Evolutionary conservation across 2,888 invertebrate genomes (phyloP).

Genomic region (Onthophagus sagittarius): DNA sequence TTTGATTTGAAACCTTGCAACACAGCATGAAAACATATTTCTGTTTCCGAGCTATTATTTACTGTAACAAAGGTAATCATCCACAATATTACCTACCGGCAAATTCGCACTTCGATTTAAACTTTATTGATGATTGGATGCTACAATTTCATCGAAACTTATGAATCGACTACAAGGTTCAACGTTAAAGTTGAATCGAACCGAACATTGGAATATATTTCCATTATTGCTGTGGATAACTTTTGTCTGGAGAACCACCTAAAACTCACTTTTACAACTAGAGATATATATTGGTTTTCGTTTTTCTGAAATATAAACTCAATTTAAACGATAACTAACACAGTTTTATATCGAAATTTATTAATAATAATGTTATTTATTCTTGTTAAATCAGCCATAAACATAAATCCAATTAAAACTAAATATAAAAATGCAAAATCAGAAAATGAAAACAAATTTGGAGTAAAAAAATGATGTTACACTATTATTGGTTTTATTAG

Average conservation of each 20-base stretch:
- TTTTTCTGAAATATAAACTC: no score
- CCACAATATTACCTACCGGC: background rate
- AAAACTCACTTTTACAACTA: background rate
- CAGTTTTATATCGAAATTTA: no score
- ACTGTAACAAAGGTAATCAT: no score
- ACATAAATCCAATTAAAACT: no score
- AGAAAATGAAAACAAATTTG: no score
- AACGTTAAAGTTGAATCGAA: background rate
- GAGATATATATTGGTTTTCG: background rate
- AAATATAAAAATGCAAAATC: no score
- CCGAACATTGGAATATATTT: background rate
- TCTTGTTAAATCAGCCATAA: no score
- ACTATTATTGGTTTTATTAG: no score
- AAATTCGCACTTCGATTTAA: background rate
- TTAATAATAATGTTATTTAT: no score
- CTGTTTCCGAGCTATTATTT: no score
- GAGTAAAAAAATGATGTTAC: no score
- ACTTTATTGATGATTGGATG: background rate
- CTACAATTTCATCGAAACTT: background rate
- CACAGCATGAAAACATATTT: background rate
- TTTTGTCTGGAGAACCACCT: background rate
- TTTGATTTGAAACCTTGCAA: background rate
- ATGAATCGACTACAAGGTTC: background rate
- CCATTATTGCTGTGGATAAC: background rate
- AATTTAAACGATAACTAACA: no score